Evolutionary conservation across 1,140 invertebrate genomes (phyloP).

Genomic region (Procambarus virginalis): DNA sequence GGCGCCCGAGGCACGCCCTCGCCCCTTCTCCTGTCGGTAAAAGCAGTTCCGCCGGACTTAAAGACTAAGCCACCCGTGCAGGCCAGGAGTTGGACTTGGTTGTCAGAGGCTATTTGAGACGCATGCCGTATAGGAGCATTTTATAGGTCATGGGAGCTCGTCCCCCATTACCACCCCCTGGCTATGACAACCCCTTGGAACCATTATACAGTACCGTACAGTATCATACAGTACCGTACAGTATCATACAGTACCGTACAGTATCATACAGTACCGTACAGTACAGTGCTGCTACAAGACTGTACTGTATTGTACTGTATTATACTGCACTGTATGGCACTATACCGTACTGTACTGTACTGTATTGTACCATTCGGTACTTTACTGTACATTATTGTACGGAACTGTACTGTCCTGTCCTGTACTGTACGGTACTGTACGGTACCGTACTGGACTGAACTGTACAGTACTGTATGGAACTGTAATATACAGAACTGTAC

Average conservation of each 20-base stretch:
- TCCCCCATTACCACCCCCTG: too few species aligned
- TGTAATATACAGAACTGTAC: constrained; percentile 49
- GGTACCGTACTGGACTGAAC: constrained; percentile 66
- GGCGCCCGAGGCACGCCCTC: too few species aligned
- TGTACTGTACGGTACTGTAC: constrained; percentile 59
- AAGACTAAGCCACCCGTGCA: too few species aligned
- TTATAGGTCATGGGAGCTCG: too few species aligned
- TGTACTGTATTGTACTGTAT: constrained; percentile 23
- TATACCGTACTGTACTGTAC: constrained; percentile 13
- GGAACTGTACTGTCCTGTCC: constrained; percentile 67
- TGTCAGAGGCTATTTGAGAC: too few species aligned
- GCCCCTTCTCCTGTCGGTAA: too few species aligned
- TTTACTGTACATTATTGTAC: constrained; percentile 11
- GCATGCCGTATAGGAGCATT: too few species aligned
- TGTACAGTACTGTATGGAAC: constrained; percentile 69
- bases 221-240: constrained; percentile 11
- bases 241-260: constrained; percentile 16
- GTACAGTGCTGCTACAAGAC: constrained; percentile 34
- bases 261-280: constrained; percentile 12
- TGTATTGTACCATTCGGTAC: background rate
- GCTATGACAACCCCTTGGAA: too few species aligned
- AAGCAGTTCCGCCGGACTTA: too few species aligned
- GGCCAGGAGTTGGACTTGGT: too few species aligned
- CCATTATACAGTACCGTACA: constrained; percentile 19
- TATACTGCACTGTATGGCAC: constrained; percentile 5